Conservation (phyloP, 2,888 invertebrate species). For the Synanthedon formicaeformis region DNA sequence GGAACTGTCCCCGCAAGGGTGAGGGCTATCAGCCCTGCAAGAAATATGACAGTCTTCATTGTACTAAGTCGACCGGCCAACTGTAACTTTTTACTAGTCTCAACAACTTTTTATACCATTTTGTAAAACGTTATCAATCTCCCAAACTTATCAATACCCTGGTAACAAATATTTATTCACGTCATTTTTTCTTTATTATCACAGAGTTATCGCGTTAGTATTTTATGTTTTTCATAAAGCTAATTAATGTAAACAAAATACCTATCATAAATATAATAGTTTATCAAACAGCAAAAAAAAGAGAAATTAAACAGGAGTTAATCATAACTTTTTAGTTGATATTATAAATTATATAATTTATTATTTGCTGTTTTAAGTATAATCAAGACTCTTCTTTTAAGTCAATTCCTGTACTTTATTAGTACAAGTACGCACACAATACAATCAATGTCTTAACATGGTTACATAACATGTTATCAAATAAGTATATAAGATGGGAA, state of each 20-base stretch:
- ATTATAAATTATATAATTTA: too few species aligned
- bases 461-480: too few species aligned
- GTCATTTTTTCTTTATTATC: not conserved
- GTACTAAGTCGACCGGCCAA: slow-evolving; percentile 33
- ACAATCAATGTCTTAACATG: too few species aligned
- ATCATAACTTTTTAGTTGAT: too few species aligned
- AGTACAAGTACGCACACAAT: too few species aligned
- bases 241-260: not conserved
- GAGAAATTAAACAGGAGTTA: too few species aligned
- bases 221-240: not conserved
- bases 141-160: not conserved
- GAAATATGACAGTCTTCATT: slow-evolving; percentile 61
- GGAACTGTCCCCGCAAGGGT: slow-evolving; percentile 34
- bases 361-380: too few species aligned
- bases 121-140: not conserved
- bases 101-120: slow-evolving; percentile 15
- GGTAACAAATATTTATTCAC: not conserved
- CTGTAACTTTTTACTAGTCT: slow-evolving; percentile 23
- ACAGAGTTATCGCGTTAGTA: not conserved
- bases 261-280: not conserved
- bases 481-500: too few species aligned
- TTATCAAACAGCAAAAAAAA: not conserved
- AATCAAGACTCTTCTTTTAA: too few species aligned
- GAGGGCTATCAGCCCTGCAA: slow-evolving; percentile 48
- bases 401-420: too few species aligned